Conservation (phyloP, 2,113 vertebrate genomes). For the Ceuthmochares aereus region DNA sequence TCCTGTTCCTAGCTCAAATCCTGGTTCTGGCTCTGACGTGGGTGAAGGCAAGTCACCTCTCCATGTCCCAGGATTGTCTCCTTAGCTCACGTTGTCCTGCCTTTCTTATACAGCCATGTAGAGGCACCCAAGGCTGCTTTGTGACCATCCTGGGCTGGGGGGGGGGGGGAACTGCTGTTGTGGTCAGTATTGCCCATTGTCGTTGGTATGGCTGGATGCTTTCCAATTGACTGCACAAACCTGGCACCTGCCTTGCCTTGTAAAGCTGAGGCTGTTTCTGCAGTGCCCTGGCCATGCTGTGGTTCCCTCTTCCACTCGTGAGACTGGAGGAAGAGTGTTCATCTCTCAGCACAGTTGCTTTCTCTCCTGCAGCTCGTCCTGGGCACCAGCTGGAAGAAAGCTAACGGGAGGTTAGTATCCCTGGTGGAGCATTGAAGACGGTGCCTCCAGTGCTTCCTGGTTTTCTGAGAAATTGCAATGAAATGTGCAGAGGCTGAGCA, state of each 20-base stretch:
- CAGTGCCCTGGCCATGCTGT: accelerated
- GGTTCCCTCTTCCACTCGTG: accelerated
- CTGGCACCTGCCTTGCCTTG: not conserved
- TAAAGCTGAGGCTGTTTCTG: not conserved
- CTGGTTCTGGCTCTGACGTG: not conserved
- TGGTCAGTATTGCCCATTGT: accelerated
- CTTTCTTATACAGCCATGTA: not conserved
- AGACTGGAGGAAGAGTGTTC: not conserved
- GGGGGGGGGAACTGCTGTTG: not conserved
- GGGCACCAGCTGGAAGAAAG: not conserved
- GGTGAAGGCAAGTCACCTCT: not conserved
- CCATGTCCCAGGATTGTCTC: not conserved
- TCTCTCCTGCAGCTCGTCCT: not conserved
- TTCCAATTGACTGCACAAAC: not conserved
- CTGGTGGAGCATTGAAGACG: not conserved
- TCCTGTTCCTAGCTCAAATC: not conserved
- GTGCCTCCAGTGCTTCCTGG: not conserved
- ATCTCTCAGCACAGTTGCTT: not conserved
- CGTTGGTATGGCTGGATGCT: not conserved
- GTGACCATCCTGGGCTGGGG: not conserved
- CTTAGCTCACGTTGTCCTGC: not conserved
- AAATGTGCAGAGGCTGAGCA: not conserved
- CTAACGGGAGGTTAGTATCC: not conserved
- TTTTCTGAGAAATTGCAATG: not conserved
- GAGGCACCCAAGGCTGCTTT: not conserved